These are phyloP conservation scores for Ceratoteleas bidentatus DNA, from an alignment of 1,140 invertebrate species.

Conservation along the genomic window DNA sequence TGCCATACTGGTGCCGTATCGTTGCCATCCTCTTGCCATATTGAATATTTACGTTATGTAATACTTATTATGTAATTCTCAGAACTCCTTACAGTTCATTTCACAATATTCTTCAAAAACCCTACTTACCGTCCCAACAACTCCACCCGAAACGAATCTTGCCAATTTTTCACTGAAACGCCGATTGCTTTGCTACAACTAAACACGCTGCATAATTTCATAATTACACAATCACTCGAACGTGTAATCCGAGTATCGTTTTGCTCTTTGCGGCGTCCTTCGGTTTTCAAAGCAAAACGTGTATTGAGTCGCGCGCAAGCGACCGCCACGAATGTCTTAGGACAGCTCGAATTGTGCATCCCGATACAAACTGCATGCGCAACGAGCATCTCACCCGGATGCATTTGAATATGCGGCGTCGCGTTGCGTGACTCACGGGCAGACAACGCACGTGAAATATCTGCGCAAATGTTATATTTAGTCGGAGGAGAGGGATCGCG, in stretches of 20 bases:
- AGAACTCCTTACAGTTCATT: too few species aligned
- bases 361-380: constrained; percentile 71
- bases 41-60: too few species aligned
- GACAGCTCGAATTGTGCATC: constrained; percentile 73
- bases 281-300: constrained; percentile 23
- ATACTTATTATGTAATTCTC: too few species aligned
- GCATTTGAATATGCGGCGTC: constrained; percentile 68
- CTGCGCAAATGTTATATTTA: constrained; percentile 47
- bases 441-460: constrained; percentile 50
- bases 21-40: too few species aligned
- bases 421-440: constrained; percentile 52
- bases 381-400: constrained; percentile 70
- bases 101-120: too few species aligned
- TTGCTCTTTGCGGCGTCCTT: constrained; percentile 12
- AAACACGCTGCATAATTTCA: not conserved
- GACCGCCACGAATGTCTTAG: constrained; percentile 40
- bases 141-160: too few species aligned
- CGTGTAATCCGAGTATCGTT: constrained; percentile 14
- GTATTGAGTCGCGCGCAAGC: constrained; percentile 23
- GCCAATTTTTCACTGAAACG: not conserved
- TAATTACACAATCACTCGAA: constrained; percentile 10
- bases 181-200: not conserved
- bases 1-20: too few species aligned
- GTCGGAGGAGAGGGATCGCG: constrained; percentile 4
- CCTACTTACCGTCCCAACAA: too few species aligned